Base-by-base conservation (phyloP, 2,888 invertebrate species). In the Eumacrocentrus americanus region DNA sequence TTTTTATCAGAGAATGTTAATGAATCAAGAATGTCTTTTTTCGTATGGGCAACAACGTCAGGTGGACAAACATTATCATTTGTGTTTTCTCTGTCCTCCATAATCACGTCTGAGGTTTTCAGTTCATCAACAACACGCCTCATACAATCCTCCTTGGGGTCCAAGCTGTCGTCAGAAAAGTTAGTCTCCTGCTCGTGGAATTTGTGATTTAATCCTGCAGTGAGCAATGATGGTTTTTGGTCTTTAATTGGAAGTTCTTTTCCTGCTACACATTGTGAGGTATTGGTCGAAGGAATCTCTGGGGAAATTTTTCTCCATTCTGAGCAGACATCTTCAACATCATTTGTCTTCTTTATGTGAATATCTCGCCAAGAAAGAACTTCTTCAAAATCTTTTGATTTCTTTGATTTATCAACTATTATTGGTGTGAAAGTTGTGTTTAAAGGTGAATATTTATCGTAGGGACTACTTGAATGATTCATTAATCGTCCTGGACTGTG, bases 161-260 rank as follows among this genome's bases (percentile, higher is more conserved):
- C 76, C 48, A 77, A 60, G 60, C 75, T 77, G 51, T 77, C 77
- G 25, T 76, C 75, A 0, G 77, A 76, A 58, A 77, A 75, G 38
- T 70, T 70, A 3, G 69, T 59, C 20, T 75, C 75, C 3, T 63
- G 63, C 3, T 71, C 70, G 11, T 56, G 6, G 16, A 51, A 9
- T 6, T 4, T 6, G 4, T 9, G 5, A 29, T 6, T 9, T 9
- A 29, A 29, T 29, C 5, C 5, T 29, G 29, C 29, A 4, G 29
- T 29, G n/a, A n/a, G n/a, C n/a, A n/a, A n/a, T n/a, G n/a, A n/a
- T n/a, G n/a, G n/a, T n/a, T n/a, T n/a, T n/a, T n/a, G n/a, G n/a
- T n/a, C n/a, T n/a, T 22, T 14, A 51, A 40, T 14, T 18, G 16
- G 5, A 40, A 35, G 2, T 40, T 40, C 14, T 16, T 12, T 12